Conservation (phyloP, 2,888 invertebrate genomes). For the Pristionchus entomophagus region DNA sequence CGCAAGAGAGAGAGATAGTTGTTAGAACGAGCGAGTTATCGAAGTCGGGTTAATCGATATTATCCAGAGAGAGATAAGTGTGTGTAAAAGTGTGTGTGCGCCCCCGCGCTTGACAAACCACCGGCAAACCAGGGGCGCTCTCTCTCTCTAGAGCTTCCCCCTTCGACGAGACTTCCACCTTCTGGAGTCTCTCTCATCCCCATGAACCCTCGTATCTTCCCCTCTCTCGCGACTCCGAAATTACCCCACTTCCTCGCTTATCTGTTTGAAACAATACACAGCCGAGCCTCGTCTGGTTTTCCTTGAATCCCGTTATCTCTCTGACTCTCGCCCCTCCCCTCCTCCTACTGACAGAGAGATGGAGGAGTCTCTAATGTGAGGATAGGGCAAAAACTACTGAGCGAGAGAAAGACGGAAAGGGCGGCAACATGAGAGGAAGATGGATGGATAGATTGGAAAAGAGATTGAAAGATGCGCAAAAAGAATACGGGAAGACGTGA, state of each 20-base stretch:
- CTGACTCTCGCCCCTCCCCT: slow-evolving; percentile 7
- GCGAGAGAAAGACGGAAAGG: slow-evolving; percentile 35
- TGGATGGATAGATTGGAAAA: neutral
- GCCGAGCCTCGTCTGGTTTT: slow-evolving; percentile 10
- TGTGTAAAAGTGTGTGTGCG: slow-evolving; percentile 27
- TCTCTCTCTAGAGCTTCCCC: neutral
- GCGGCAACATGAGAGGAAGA: neutral
- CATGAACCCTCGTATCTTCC: slow-evolving; percentile 49
- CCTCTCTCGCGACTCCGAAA: neutral
- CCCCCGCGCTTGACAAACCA: neutral
- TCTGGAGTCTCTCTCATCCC: slow-evolving; percentile 39
- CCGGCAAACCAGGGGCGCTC: slow-evolving; percentile 24
- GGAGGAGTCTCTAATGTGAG: neutral
- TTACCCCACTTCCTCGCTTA: slow-evolving; percentile 37
- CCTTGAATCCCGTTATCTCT: slow-evolving; percentile 11
- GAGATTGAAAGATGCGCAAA: neutral
- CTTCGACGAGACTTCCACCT: too few species aligned
- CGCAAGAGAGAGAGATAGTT: neutral
- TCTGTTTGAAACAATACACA: slow-evolving; percentile 42
- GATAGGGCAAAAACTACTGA: slow-evolving; percentile 48
- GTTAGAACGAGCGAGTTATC: neutral
- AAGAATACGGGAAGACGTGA: neutral
- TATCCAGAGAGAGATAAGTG: slow-evolving; percentile 29
- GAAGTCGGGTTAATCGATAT: slow-evolving; percentile 21
- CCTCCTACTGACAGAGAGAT: neutral